Percentiles rank a stretch among this genome's conserved stretches.
Conservation (phyloP, 23 tunicate species). For the Botrylloides violaceus region DNA sequence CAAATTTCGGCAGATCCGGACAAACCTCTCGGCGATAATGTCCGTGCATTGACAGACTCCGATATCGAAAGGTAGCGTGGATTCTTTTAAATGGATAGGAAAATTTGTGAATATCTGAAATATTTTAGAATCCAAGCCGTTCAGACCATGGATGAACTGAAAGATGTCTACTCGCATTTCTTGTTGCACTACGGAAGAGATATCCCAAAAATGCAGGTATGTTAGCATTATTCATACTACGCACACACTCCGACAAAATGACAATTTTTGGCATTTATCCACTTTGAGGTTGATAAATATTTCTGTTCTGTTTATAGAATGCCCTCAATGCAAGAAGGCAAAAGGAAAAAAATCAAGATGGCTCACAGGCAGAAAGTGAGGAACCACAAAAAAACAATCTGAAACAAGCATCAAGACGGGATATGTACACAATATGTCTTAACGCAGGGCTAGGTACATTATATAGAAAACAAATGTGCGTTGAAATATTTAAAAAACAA, state of each 20-base stretch:
- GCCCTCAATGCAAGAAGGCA: constrained; percentile 53
- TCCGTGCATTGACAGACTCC: constrained; percentile 70
- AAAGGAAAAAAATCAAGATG: constrained; percentile 53
- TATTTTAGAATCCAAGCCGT: constrained; percentile 54
- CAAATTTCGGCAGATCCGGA: constrained; percentile 85
- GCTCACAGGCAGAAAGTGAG: constrained; percentile 19
- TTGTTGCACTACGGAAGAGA: constrained; percentile 92
- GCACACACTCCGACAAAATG: too few species aligned
- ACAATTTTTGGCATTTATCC: too few species aligned
- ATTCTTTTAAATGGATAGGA: neutral
- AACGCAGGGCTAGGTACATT: constrained; percentile 75
- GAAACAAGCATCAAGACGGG: constrained; percentile 76
- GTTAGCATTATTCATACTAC: too few species aligned
- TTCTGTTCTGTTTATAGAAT: constrained; percentile 32
- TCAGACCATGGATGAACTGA: constrained; percentile 71
- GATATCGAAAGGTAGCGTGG: constrained; percentile 70
- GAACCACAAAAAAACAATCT: constrained; percentile 53
- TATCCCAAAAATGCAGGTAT: constrained; percentile 88
- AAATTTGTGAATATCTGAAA: neutral
- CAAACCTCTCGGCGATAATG: constrained; percentile 89
- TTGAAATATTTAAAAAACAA: neutral
- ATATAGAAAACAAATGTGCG: too few species aligned
- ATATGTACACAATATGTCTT: constrained; percentile 81
- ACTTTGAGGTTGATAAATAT: too few species aligned
- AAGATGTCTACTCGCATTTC: constrained; percentile 71